Base-by-base conservation (phyloP, 1,140 invertebrate species). In the Trinorchestia longiramus region DNA sequence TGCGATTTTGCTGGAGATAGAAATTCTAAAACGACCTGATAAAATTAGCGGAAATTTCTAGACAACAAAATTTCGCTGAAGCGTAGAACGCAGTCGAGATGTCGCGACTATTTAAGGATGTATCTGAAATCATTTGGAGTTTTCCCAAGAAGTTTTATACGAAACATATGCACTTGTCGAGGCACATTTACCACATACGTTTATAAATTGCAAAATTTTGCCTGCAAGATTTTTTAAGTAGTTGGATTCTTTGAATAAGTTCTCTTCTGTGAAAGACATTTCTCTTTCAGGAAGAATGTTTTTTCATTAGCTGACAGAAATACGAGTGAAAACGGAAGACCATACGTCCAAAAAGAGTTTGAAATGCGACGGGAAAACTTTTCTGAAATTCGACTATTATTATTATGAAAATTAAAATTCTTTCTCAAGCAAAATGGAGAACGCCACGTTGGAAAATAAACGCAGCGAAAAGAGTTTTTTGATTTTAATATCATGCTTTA, bases 1-100 rank as follows among this genome's bases (percentile, higher is more conserved):
- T 4, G 88, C 88, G 88, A 90, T 90, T 90, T 90, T 90, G n/a
- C 88, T 43, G 3, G 88, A 90, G 88, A 90, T 90, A 90, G 88
- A 90, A 90, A 90, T 90, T 43, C 88, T 43, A 43, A 90, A 90
- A 90, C 41, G n/a, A 90, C 88, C 88, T 90, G 88, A 90, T 90
- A 90, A 90, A 90, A 90, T 90, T 90, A 90, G 43, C 41, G 43
- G 88, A 90, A 90, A 90, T 90, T 77, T 90, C 23, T 90, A 17
- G 88, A 90, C 3, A 90, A 90, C 88, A 90, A 43, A 90, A 90
- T 90, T 90, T 90, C 28, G 36, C 43, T 17, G 88, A 90, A 8
- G 62, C 62, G 62, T 77, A 77, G 28, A 77, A 77, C 62, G 62
- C 62, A 15, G 28, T 36, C 62, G 62, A 77, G 62, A 77, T 77